Conservation (phyloP, 2,797 vertebrate species). For the Phataginus tetradactyla region DNA sequence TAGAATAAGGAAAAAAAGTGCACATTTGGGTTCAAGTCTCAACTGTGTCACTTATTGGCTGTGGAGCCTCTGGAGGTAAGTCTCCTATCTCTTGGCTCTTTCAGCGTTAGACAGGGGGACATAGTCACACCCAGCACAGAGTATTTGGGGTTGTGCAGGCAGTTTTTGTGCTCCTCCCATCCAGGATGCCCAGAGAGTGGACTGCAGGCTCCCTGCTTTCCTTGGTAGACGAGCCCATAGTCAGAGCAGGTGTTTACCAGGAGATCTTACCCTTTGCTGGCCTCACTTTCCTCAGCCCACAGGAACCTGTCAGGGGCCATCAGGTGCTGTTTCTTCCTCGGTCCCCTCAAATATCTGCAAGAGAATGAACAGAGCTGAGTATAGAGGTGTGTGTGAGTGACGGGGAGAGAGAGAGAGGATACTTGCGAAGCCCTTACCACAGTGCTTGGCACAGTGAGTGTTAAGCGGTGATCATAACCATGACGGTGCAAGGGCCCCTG, state of each 20-base stretch:
- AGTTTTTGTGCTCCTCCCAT: neutral
- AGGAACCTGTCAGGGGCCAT: no score
- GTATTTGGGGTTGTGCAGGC: no score
- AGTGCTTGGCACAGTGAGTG: neutral
- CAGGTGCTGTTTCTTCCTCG: neutral
- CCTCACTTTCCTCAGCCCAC: neutral
- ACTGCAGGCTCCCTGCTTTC: neutral
- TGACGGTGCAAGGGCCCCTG: neutral
- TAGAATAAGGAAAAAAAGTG: neutral
- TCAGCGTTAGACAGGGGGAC: neutral
- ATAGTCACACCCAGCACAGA: rapidly evolving
- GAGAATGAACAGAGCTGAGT: neutral
- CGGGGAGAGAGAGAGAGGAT: no score
- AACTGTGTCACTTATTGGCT: neutral
- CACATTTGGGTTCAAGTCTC: neutral
- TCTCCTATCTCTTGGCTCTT: neutral
- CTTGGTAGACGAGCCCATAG: neutral
- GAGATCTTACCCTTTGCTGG: no score
- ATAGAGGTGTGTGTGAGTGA: neutral
- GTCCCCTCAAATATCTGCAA: neutral
- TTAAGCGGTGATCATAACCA: no score
- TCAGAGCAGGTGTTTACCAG: no score
- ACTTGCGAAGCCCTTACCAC: no score
- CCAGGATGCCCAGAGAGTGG: neutral
- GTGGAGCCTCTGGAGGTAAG: neutral